Percentiles rank a stretch among this genome's conserved stretches.
phyloP scores from a whole-genome alignment of 2,113 vertebrate species.

The Myotis davidii region DNA sequence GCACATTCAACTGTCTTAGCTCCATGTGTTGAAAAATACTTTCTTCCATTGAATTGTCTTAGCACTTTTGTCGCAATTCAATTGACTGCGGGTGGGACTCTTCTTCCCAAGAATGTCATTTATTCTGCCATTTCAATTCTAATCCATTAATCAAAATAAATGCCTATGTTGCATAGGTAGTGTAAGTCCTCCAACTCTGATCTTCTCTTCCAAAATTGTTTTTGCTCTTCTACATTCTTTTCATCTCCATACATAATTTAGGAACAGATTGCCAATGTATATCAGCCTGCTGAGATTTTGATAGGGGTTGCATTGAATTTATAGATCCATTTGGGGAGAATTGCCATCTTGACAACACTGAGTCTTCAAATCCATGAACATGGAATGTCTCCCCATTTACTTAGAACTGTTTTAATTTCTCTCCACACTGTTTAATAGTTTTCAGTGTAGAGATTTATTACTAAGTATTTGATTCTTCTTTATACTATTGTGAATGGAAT shows the following conservation, averaged over 20 bases:
- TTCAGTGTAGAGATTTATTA: slow-evolving; percentile 40
- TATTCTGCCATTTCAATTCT: neutral
- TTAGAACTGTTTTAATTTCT: slow-evolving; percentile 61
- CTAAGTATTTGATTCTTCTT: slow-evolving; percentile 53
- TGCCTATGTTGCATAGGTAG: neutral
- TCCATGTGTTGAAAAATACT: neutral
- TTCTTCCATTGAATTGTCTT: neutral
- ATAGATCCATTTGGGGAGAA: slow-evolving; percentile 47
- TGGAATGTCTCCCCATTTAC: slow-evolving; percentile 56
- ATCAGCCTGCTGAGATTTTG: slow-evolving; percentile 53
- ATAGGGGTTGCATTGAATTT: slow-evolving; percentile 54
- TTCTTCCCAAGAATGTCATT: neutral
- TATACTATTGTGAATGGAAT: slow-evolving; percentile 35
- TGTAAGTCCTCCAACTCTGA: neutral
- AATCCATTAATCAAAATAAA: neutral
- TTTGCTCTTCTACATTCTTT: slow-evolving; percentile 33
- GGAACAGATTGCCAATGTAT: slow-evolving; percentile 49
- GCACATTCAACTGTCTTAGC: neutral
- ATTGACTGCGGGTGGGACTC: neutral
- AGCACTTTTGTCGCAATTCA: slow-evolving; percentile 18
- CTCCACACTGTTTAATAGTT: slow-evolving; percentile 16
- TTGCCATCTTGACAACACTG: slow-evolving; percentile 2
- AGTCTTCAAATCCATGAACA: slow-evolving; percentile 67
- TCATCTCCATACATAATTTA: slow-evolving; percentile 29
- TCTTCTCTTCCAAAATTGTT: slow-evolving; percentile 24